These are phyloP conservation scores for Sminthopsis crassicaudata DNA, from an alignment of 2,113 vertebrate species.

Conservation along the genomic window DNA sequence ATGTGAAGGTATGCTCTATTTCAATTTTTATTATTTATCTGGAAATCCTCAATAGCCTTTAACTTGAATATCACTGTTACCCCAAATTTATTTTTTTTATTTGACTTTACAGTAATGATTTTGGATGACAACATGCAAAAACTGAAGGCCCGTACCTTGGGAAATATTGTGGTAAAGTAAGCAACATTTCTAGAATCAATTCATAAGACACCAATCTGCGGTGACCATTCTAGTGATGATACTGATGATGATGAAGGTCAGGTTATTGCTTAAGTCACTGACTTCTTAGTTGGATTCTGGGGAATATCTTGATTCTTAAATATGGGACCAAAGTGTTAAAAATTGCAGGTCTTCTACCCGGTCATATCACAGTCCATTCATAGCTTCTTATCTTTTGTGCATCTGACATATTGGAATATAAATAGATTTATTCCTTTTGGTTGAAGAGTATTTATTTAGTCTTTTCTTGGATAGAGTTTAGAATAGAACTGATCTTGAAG, in stretches of 20 bases:
- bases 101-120: constrained; percentile 89
- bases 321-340: not conserved
- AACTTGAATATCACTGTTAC: not conserved
- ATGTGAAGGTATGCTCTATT: constrained; percentile 23
- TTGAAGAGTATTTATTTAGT: not conserved
- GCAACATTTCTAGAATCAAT: constrained; percentile 66
- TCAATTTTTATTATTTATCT: constrained; percentile 19
- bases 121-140: constrained; percentile 91
- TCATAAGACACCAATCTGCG: not conserved
- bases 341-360: not conserved
- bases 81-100: constrained; percentile 19
- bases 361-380: not conserved
- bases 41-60: not conserved
- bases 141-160: constrained; percentile 89
- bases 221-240: not conserved
- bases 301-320: not conserved
- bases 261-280: not conserved
- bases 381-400: not conserved
- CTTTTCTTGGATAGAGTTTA: not conserved
- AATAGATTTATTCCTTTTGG: not conserved
- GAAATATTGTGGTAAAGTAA: constrained; percentile 98
- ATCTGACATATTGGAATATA: not conserved
- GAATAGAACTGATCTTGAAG: not conserved
- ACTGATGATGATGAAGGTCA: not conserved
- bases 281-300: not conserved